These are phyloP conservation scores for Lophius americanus DNA, from an alignment of 2,797 vertebrate genomes.

Conservation along the genomic window DNA sequence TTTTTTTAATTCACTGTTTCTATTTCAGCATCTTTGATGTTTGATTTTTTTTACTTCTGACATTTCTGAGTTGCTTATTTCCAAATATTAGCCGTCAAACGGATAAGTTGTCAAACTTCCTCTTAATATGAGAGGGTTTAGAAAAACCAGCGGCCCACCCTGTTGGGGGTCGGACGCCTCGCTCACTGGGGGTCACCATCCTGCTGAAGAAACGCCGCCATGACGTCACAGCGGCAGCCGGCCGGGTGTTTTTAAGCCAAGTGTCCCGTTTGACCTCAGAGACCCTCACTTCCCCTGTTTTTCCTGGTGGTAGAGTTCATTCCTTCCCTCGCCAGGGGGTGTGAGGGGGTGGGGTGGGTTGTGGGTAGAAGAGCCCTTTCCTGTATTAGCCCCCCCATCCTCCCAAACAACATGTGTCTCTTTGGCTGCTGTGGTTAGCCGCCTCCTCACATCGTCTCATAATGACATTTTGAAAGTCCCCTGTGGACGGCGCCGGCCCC, in stretches of 20 bases:
- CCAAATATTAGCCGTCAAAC: not conserved
- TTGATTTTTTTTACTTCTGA: too few relatives aligned
- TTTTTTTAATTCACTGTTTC: too few relatives aligned
- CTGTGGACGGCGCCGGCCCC: constrained; percentile 38
- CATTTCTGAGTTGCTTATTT: too few relatives aligned
- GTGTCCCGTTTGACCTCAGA: constrained; percentile 62
- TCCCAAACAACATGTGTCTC: constrained; percentile 61
- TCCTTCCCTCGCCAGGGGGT: constrained; percentile 45
- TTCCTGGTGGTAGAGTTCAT: constrained; percentile 58
- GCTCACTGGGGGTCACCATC: constrained; percentile 14
- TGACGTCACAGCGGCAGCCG: constrained; percentile 42
- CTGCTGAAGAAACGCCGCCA: constrained; percentile 10
- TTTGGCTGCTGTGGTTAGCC: constrained; percentile 46
- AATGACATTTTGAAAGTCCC: constrained; percentile 65
- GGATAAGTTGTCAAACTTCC: constrained; percentile 22
- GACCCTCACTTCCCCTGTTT: constrained; percentile 55
- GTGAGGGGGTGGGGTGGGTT: not conserved
- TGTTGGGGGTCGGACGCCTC: constrained; percentile 37
- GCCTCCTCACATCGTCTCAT: constrained; percentile 42
- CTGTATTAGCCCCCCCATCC: constrained; percentile 50
- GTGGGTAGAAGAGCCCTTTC: constrained; percentile 46
- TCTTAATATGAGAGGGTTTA: constrained; percentile 42
- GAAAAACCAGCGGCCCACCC: constrained; percentile 30
- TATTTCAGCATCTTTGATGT: too few relatives aligned
- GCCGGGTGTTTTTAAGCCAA: constrained; percentile 50